phyloP scores from a whole-genome alignment of 2,797 vertebrate species.

The Prionace glauca region DNA sequence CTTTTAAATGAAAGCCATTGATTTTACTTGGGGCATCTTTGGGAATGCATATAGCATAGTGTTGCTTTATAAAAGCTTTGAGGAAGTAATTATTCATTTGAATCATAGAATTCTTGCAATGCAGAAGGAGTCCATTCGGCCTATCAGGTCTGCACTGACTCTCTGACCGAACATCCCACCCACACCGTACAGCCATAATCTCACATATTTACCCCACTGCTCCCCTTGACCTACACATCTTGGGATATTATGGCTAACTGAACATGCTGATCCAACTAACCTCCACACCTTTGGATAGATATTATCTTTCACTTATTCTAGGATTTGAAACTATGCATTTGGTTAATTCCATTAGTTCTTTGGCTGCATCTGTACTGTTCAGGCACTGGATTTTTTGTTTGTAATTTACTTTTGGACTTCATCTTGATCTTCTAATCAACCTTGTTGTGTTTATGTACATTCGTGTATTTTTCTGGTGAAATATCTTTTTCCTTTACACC shows the following conservation, averaged over 20 bases:
- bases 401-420: neutral
- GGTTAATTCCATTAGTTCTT: neutral
- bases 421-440: neutral
- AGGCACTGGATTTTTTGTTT: neutral
- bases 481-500: neutral
- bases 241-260: no score
- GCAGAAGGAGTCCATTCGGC: no score
- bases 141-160: no score
- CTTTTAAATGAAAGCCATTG: neutral
- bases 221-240: no score
- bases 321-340: neutral
- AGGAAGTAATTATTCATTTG: neutral
- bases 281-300: neutral
- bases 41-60: neutral
- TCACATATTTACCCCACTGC: no score
- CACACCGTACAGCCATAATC: no score
- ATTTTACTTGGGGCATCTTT: neutral
- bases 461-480: neutral
- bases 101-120: no score
- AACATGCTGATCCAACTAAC: no score
- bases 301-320: neutral
- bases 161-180: no score
- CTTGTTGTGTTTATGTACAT: neutral
- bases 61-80: neutral
- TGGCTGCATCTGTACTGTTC: neutral